Conservation (phyloP, 1,140 invertebrate species). For the Ctenoplectra terminalis region DNA sequence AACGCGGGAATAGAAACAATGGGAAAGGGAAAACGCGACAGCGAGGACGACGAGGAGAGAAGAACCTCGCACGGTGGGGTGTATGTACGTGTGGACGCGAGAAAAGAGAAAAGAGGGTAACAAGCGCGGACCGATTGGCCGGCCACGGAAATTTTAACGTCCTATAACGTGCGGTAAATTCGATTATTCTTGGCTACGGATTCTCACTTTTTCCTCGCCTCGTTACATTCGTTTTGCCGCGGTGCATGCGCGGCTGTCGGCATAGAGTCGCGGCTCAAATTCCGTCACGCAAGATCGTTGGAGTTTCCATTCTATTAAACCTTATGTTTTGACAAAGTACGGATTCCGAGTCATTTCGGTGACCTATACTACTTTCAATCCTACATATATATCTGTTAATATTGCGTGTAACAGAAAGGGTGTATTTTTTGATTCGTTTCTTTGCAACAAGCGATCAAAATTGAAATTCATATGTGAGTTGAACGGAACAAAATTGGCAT, state of each 20-base stretch:
- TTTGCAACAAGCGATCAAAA: too few species aligned
- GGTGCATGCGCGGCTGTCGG: slow-evolving; percentile 40
- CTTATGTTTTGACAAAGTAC: too few species aligned
- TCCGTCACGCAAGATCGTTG: slow-evolving; percentile 37
- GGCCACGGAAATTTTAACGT: slow-evolving; percentile 64
- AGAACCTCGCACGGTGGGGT: not conserved
- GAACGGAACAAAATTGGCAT: too few species aligned
- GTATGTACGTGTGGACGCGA: not conserved
- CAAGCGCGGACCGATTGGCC: slow-evolving; percentile 48
- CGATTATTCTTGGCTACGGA: slow-evolving; percentile 65
- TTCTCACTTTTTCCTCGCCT: slow-evolving; percentile 66
- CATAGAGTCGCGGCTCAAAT: slow-evolving; percentile 39
- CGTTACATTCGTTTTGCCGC: slow-evolving; percentile 55
- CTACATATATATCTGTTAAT: too few species aligned
- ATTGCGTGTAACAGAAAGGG: too few species aligned
- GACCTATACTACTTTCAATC: too few species aligned
- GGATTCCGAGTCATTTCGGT: too few species aligned
- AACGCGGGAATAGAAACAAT: slow-evolving; percentile 15
- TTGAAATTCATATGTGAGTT: too few species aligned
- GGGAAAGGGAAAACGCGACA: slow-evolving; percentile 5
- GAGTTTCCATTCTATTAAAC: too few species aligned
- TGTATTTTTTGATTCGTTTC: too few species aligned
- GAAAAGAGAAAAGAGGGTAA: slow-evolving; percentile 30
- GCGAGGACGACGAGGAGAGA: slow-evolving; percentile 8
- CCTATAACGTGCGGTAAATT: slow-evolving; percentile 65